Percentiles rank a stretch among this genome's conserved stretches.
Conservation (phyloP, 2,797 vertebrate genomes). For the Pteropus rufus region DNA sequence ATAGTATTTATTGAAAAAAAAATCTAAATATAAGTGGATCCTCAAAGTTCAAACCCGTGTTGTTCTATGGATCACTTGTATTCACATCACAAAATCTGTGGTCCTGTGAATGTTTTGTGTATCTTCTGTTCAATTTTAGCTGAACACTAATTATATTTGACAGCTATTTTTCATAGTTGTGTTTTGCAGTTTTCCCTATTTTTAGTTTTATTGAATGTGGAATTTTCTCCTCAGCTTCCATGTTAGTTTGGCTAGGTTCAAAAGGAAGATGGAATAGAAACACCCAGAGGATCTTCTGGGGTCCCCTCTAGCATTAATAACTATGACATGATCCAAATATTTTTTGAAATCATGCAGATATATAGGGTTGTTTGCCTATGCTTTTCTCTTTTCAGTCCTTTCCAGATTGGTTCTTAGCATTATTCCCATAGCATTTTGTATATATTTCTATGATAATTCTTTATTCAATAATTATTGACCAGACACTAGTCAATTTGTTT, state of each 20-base stretch:
- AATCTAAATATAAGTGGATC: not conserved
- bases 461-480: not conserved
- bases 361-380: not conserved
- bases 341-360: not conserved
- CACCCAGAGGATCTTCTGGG: not conserved
- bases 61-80: not conserved
- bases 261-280: not conserved
- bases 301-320: not conserved
- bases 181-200: not conserved
- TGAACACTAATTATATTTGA: not conserved
- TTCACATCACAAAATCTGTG: not conserved
- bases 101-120: not conserved
- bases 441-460: not conserved
- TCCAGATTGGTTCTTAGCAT: not conserved
- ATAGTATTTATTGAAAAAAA: no score
- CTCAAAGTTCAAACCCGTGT: not conserved
- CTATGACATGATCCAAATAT: not conserved
- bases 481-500: not conserved
- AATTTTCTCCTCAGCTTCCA: not conserved
- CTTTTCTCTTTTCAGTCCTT: not conserved
- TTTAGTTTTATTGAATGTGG: not conserved
- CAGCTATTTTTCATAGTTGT: not conserved
- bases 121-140: not conserved
- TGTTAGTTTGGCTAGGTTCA: not conserved
- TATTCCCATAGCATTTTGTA: not conserved